Evolutionary conservation across 2,888 invertebrate genomes (phyloP).

Genomic region (Amiota mariae): DNA sequence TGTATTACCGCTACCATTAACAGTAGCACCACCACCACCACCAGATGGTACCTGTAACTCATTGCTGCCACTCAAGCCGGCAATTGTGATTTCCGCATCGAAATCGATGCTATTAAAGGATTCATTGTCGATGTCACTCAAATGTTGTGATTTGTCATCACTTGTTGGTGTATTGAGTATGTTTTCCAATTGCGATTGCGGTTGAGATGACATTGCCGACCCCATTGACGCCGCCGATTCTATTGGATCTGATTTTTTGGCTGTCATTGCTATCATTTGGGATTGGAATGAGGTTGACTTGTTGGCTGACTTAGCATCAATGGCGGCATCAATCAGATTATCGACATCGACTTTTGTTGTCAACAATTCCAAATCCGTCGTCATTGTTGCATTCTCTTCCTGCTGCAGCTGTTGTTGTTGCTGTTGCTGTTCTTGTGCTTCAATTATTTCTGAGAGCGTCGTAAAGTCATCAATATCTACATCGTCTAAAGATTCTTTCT

Average conservation of each 20-base stretch:
- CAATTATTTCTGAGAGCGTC: slow-evolving; percentile 71
- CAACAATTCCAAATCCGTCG: slow-evolving; percentile 42
- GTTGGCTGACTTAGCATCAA: slow-evolving; percentile 28
- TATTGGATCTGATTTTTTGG: slow-evolving; percentile 40
- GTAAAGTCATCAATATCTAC: slow-evolving; percentile 70
- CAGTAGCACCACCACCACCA: slow-evolving; percentile 46
- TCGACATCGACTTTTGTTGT: slow-evolving; percentile 53
- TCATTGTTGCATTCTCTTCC: slow-evolving; percentile 30
- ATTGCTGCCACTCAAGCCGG: slow-evolving; percentile 49
- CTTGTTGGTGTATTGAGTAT: slow-evolving; percentile 55
- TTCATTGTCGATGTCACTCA: slow-evolving; percentile 74
- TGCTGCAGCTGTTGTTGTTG: background rate
- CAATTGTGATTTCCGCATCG: slow-evolving; percentile 73
- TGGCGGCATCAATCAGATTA: slow-evolving; percentile 52
- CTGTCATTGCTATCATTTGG: slow-evolving; percentile 20
- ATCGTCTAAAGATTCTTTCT: slow-evolving; percentile 58
- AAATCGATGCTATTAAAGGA: slow-evolving; percentile 74
- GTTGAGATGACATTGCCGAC: slow-evolving; percentile 26
- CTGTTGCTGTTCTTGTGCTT: slow-evolving; percentile 63
- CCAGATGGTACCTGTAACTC: slow-evolving; percentile 37
- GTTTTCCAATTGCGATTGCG: slow-evolving; percentile 54
- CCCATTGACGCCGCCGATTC: slow-evolving; percentile 50
- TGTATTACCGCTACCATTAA: slow-evolving; percentile 7
- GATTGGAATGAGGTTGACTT: slow-evolving; percentile 15
- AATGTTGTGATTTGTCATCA: slow-evolving; percentile 73